Conservation (phyloP, 2,888 invertebrate genomes). For the Limenitis camilla region DNA sequence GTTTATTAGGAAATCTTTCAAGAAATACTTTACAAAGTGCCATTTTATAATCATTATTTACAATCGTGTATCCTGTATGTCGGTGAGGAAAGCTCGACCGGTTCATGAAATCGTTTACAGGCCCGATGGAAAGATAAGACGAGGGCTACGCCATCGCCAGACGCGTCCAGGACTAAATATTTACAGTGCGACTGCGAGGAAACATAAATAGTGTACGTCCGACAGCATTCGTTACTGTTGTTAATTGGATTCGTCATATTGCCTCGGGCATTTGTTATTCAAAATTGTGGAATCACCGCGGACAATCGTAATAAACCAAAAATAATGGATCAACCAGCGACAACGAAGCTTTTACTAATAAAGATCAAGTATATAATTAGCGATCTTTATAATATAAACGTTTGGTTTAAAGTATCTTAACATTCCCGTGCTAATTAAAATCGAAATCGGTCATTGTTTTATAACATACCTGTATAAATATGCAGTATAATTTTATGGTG, state of each 20-base stretch:
- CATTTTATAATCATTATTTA: slow-evolving; percentile 58
- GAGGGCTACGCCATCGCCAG: slow-evolving; percentile 62
- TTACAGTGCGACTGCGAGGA: slow-evolving; percentile 65
- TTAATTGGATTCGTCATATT: slow-evolving; percentile 66
- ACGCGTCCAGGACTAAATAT: slow-evolving; percentile 65
- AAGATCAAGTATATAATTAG: not conserved
- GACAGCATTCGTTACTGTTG: slow-evolving; percentile 62
- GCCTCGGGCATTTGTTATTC: slow-evolving; percentile 38
- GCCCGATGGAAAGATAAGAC: slow-evolving; percentile 58
- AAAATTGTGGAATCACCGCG: slow-evolving; percentile 23
- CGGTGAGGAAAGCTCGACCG: slow-evolving; percentile 36
- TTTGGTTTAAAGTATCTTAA: no score
- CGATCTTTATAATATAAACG: no score
- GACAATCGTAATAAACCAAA: slow-evolving; percentile 12
- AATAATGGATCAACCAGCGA: slow-evolving; percentile 18
- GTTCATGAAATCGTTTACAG: slow-evolving; percentile 47
- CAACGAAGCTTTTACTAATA: not conserved
- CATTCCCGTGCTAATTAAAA: no score
- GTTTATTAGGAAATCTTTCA: slow-evolving; percentile 45
- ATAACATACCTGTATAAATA: slow-evolving; percentile 48
- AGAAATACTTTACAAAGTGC: slow-evolving; percentile 42
- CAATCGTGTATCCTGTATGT: slow-evolving; percentile 52
- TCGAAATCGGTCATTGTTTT: slow-evolving; percentile 40
- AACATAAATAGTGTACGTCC: slow-evolving; percentile 65
- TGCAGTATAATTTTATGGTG: slow-evolving; percentile 59